Conservation (phyloP, 2,113 vertebrate genomes). For the Ardeotis arabs region DNA sequence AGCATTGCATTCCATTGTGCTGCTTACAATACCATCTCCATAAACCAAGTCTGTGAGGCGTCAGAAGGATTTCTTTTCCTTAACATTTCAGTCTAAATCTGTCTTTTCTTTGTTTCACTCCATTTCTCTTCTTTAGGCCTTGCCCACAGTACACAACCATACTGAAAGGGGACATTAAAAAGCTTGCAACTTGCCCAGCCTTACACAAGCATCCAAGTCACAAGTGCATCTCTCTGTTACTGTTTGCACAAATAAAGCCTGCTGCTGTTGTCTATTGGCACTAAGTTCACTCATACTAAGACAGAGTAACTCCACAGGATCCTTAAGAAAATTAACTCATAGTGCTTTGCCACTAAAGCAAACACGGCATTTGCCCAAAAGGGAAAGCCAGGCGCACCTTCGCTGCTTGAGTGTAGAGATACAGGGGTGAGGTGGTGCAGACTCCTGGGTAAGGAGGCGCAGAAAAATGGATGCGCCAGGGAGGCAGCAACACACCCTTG, state of each 20-base stretch:
- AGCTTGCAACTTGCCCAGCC: neutral
- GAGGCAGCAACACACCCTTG: neutral
- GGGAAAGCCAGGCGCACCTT: neutral
- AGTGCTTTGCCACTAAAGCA: neutral
- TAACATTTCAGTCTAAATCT: neutral
- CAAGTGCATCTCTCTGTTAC: rapidly evolving
- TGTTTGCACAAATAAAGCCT: neutral
- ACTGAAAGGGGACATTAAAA: neutral
- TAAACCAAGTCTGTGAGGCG: neutral
- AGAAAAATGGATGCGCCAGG: neutral
- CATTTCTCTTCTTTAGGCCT: neutral
- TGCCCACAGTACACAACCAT: neutral
- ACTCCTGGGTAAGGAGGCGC: neutral
- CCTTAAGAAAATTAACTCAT: slow-evolving; percentile 4
- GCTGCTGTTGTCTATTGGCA: neutral
- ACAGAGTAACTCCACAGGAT: neutral
- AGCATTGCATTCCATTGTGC: neutral
- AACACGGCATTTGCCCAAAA: neutral
- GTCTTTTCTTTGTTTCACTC: neutral
- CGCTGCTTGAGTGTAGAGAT: rapidly evolving
- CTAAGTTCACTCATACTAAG: neutral
- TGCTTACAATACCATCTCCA: slow-evolving; percentile 1
- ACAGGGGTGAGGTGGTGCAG: neutral
- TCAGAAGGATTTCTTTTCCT: neutral
- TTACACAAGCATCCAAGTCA: neutral